Percentiles rank a stretch among this genome's conserved stretches.
These are phyloP conservation scores for Phrynocephalus guinanensis DNA, from an alignment of 2,797 vertebrate species.

Conservation along the genomic window DNA sequence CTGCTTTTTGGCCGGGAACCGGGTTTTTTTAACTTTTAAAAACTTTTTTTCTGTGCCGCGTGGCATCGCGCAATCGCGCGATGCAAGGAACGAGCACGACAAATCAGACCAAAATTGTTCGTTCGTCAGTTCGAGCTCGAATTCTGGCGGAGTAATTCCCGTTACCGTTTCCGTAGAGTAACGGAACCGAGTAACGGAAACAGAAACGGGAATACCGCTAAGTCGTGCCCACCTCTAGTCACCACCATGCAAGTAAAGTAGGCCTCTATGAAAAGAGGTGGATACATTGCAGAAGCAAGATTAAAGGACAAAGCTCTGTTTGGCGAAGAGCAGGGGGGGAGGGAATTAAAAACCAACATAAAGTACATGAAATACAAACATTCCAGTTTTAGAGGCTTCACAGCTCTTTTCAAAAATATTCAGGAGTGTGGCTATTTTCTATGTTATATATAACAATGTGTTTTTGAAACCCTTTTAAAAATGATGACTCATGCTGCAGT, in stretches of 20 bases:
- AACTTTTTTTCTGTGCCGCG: no score
- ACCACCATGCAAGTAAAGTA: not conserved
- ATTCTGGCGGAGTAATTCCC: no score
- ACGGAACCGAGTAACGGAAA: no score
- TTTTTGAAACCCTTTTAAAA: not conserved
- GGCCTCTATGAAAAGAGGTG: not conserved
- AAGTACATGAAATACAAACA: not conserved
- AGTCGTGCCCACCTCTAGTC: no score
- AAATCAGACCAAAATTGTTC: no score
- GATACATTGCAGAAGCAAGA: not conserved
- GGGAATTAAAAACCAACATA: not conserved
- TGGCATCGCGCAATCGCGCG: no score
- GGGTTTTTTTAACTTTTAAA: no score
- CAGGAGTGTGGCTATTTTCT: not conserved
- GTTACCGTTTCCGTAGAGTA: no score
- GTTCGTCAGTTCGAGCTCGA: no score
- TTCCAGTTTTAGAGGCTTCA: not conserved
- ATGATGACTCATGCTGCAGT: not conserved
- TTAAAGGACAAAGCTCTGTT: not conserved
- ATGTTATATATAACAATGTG: not conserved
- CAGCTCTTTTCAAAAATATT: constrained; percentile 2
- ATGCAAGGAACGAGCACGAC: no score
- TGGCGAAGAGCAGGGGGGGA: not conserved
- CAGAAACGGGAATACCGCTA: no score
- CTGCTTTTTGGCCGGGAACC: no score